Base-by-base conservation (phyloP, 2,888 invertebrate genomes). In the Lasioglossum zephyrum region DNA sequence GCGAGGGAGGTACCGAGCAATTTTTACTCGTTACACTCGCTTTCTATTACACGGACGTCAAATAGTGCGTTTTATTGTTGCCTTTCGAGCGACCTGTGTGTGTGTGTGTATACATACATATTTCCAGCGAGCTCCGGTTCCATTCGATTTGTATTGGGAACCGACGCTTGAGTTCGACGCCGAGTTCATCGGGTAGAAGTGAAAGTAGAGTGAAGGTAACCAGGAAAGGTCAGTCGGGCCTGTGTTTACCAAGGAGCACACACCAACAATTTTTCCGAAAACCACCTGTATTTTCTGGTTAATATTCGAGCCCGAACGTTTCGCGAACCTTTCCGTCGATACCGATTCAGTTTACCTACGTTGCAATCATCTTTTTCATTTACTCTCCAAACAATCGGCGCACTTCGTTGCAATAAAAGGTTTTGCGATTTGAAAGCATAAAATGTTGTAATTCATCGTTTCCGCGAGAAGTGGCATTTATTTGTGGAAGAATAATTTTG, bases 11-110 rank as follows among this genome's bases (percentile, higher is more conserved):
- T 26, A 5, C 60, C 63, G 31, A 1, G 31, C 31, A 31, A 63
- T 31, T 63, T 63, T 31, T 63, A 31, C 63, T 31, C 31, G 63
- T 31, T 63, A 31, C 26, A 26, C 16, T 60, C 60, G 60, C 63
- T 63, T 63, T 63, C 63, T 63, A 63, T 63, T 31, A 63, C 63
- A 63, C 31, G 18, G 63, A 31, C 6, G 63, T 26, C 60, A 31
- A 63, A 63, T 63, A 63, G 63, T 16, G 63, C 63, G 63, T 31
- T 63, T 63, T 31, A 63, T 63, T 63, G 63, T 63, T 63, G 63
- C 63, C 57, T 63, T 31, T 6, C 31, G 13, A 31, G 16, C 26
- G 13, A 31, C 5, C 26, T 13, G 5, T 8, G 9, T 57, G 9
- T 22, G 0, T 8, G 8, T 0, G n/a, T 11, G 0, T 1, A 1